These are phyloP conservation scores for Cyprichromis sp. DNA, from an alignment of 2,113 vertebrate genomes.

Conservation along the genomic window DNA sequence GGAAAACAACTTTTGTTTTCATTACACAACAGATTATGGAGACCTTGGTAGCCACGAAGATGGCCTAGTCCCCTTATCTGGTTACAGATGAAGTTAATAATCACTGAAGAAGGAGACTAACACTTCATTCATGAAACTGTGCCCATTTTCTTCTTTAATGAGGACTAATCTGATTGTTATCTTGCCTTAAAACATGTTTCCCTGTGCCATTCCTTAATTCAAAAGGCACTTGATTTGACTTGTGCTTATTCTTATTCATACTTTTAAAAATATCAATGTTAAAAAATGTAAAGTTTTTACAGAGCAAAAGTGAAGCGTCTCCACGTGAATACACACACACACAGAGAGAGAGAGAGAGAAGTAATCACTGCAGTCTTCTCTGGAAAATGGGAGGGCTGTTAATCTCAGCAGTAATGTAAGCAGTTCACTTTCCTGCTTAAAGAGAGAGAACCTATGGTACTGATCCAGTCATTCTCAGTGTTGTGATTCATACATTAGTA, in stretches of 20 bases:
- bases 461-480: background rate
- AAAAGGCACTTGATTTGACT: background rate
- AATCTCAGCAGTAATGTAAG: background rate
- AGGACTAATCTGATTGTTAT: background rate
- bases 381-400: background rate
- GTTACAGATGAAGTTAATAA: background rate
- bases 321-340: background rate
- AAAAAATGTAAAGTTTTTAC: fast-evolving
- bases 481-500: background rate
- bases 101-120: background rate
- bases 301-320: background rate
- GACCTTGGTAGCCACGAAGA: background rate
- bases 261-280: background rate
- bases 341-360: background rate
- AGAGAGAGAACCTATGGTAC: background rate
- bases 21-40: background rate
- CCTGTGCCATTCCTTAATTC: background rate
- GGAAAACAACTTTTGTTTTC: background rate
- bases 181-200: background rate
- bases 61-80: background rate
- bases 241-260: background rate
- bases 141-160: background rate
- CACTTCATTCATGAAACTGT: background rate
- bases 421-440: background rate
- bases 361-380: background rate